Percentiles rank a stretch among this genome's conserved stretches.
Conservation (phyloP, 2,797 vertebrate genomes). For the Lepilemur ruficaudatus region DNA sequence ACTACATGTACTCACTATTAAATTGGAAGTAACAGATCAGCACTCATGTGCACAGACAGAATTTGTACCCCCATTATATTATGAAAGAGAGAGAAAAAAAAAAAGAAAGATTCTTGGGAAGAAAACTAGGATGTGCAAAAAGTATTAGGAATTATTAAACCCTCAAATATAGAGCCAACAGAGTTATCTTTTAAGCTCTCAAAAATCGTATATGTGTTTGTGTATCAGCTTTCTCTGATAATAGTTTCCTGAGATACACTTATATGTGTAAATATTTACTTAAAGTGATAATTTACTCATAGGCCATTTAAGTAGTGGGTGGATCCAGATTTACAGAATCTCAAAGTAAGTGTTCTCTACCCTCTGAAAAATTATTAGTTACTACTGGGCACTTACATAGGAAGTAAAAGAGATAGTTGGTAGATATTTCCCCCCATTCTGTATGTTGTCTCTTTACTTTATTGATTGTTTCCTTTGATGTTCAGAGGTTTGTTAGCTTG, state of each 20-base stretch:
- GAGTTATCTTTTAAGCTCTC: neutral
- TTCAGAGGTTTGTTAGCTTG: neutral
- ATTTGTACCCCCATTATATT: no score
- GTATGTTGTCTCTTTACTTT: neutral
- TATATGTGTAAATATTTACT: neutral
- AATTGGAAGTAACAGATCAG: no score
- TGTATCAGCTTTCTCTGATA: neutral
- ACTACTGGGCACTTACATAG: neutral
- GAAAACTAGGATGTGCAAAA: neutral
- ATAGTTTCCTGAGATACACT: neutral
- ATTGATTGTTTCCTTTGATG: neutral
- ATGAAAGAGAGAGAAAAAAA: no score
- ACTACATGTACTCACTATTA: no score
- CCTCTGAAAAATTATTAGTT: neutral
- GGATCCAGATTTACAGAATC: neutral
- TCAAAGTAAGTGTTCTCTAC: neutral
- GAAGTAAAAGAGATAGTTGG: neutral
- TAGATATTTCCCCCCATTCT: neutral
- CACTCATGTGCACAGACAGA: no score
- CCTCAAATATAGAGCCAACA: neutral
- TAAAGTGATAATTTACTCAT: neutral
- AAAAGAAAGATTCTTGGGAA: no score
- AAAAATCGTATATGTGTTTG: neutral
- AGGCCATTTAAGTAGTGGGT: neutral
- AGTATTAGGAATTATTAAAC: neutral